A percentile compares a stretch with the other conserved stretches of the same genome.
Conservation (phyloP, 2,113 vertebrate genomes). For the Psittacula cyanocephala region DNA sequence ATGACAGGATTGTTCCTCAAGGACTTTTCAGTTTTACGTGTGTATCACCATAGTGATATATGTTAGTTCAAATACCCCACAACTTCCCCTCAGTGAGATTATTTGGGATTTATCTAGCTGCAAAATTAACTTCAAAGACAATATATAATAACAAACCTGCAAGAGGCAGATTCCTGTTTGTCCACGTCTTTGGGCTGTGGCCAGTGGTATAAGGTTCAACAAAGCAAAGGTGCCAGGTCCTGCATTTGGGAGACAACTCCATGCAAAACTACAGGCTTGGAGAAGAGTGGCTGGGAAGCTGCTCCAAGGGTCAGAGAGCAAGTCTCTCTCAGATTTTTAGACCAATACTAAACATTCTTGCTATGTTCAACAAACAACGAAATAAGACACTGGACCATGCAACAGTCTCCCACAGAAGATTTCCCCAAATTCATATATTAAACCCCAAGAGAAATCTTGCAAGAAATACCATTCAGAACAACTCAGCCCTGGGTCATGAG, state of each 20-base stretch:
- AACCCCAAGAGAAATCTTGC: not conserved
- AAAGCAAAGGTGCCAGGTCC: not conserved
- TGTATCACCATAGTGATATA: not conserved
- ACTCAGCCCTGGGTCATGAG: not conserved
- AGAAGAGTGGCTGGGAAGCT: not conserved
- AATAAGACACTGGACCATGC: not conserved
- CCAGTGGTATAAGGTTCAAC: not conserved
- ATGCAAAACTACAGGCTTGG: not conserved
- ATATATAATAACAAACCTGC: not conserved
- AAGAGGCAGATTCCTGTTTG: not conserved
- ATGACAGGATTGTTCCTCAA: not conserved
- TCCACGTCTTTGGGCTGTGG: not conserved
- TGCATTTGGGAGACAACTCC: not conserved
- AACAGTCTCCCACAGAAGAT: not conserved
- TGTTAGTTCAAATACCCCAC: not conserved
- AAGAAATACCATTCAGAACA: not conserved
- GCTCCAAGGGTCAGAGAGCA: not conserved
- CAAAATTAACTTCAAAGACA: not conserved
- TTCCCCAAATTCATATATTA: not conserved
- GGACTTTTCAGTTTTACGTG: not conserved
- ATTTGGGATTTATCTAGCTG: not conserved
- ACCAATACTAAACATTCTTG: not conserved
- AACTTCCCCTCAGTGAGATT: not conserved
- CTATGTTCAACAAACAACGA: not conserved
- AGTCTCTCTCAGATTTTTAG: not conserved